Evolutionary conservation across 2,113 vertebrate genomes (phyloP), one percentile per base, ranked within the genome.

Genomic region (Lates calcarifer): DNA sequence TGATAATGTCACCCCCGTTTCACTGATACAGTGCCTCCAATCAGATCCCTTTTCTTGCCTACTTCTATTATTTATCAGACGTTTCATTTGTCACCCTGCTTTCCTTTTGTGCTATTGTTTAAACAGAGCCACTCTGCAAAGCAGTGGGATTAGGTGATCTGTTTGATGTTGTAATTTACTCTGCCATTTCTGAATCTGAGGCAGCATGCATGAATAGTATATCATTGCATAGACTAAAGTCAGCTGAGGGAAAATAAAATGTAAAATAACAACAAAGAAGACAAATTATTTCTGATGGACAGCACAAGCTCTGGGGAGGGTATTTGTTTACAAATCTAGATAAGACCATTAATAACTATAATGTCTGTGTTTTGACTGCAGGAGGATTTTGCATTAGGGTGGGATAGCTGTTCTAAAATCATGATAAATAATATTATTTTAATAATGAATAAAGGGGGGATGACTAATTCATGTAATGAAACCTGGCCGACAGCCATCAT

Each of bases 381-480:
- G 31, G 18, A 49, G 14, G 28, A 33, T 61, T 66, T 64, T 51
- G 22, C 31, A 64, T 49, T 49, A 31, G 45, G 33, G 57, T 67
- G 22, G 31, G 45, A 62, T 45, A 24, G 26, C 24, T 69, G 33
- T 10, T 14, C 29, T 55, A 41, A 77, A 69, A 45, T n/a, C 51
- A 64, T 15, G 18, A 43, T 31, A 41, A 51, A 37, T 51, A 14
- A 41, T 66, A 41, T 66, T 64, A 62, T 62, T 55, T 81, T 37
- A 84, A 63, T 82, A 62, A 79, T 65, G 47, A 49, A 74, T 65
- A 24, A 58, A 31, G 14, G 13, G 17, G 17, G 11, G 66, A 81
- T 78, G 7, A 69, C 55, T 71, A 53, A 81, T 75, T 83, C 2
- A 75, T 83, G 58, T 28, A 60, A 72, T 53, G 33, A 81, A 85